Base-by-base conservation (phyloP, 1,140 invertebrate species). In the Belonocnema kinseyi region DNA sequence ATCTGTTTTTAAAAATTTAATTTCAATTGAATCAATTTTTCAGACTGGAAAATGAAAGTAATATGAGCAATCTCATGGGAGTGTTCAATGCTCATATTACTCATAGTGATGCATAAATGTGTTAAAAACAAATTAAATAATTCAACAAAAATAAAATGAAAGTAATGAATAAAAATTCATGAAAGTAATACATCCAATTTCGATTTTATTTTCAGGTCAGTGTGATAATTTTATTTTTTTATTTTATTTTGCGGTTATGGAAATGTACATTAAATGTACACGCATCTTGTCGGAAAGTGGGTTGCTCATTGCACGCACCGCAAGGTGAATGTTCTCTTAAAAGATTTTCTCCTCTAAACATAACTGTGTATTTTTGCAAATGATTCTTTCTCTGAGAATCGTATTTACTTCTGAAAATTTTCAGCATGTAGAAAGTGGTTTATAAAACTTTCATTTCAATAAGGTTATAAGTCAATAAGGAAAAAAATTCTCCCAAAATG, bases 331-430 rank as follows among this genome's bases (percentile, higher is more conserved):
- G 88, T 86, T 88, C 88, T 86, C 85, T 85, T 80, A 87, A 88
- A 87, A 84, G 87, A 89, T 89, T 90, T 90, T 90, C 89, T 90
- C 89, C 61, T n/a, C 75, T 77, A 80, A 81, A 83, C 84, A 84
- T 86, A 88, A 86, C 86, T 86, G 85, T 88, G 88, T 86, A 40
- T 16, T 66, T 66, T 66, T 66, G 58, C 61, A 40, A 33, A 66
- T 16, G 33, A 10, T 5, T 8, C 13, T 58, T 40, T 40, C 2
- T 46, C 40, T 16, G n/a, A 33, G n/a, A 40, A 66, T 14, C 14
- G 13, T 66, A 26, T 40, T 40, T 40, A 16, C 12, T 11, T 66
- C 14, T 16, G 6, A 14, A 40, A 66, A 40, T 21, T 19, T 56
- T 56, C 17, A 56, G 21, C 16, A n/a, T 4, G 21, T 19, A 56